Conservation (phyloP, 2,888 invertebrate genomes). For the Tetranychus piercei region DNA sequence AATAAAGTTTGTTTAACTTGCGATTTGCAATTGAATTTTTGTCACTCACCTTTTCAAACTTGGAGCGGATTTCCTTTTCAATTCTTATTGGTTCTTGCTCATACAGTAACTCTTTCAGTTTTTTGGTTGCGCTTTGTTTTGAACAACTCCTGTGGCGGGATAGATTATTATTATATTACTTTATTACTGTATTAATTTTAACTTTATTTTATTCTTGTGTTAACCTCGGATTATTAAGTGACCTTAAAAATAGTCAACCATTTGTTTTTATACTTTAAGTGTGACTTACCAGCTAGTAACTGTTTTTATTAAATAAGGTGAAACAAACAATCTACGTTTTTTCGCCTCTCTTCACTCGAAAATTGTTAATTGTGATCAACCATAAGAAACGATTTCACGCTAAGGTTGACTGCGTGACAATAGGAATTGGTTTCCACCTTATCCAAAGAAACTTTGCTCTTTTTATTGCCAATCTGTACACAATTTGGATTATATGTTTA, state of each 20-base stretch:
- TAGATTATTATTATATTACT: neutral
- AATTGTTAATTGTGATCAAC: neutral
- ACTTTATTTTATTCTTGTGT: neutral
- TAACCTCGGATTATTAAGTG: neutral
- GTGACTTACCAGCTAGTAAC: no score
- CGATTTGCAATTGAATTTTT: neutral
- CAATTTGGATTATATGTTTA: no score
- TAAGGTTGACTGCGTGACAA: neutral
- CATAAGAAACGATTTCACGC: neutral
- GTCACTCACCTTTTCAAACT: neutral
- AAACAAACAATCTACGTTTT: neutral
- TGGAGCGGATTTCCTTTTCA: neutral
- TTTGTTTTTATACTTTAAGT: neutral
- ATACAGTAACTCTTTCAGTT: neutral
- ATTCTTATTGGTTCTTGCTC: neutral
- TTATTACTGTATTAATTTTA: no score
- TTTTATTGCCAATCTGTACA: no score
- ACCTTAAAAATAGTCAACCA: neutral
- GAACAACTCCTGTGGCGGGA: neutral
- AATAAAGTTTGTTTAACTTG: neutral
- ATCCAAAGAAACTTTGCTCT: no score
- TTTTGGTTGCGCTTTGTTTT: neutral
- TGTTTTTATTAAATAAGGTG: neutral
- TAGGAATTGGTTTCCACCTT: no score
- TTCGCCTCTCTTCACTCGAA: neutral